Conservation (phyloP, 2,113 vertebrate species). For the Lasiurus borealis region DNA sequence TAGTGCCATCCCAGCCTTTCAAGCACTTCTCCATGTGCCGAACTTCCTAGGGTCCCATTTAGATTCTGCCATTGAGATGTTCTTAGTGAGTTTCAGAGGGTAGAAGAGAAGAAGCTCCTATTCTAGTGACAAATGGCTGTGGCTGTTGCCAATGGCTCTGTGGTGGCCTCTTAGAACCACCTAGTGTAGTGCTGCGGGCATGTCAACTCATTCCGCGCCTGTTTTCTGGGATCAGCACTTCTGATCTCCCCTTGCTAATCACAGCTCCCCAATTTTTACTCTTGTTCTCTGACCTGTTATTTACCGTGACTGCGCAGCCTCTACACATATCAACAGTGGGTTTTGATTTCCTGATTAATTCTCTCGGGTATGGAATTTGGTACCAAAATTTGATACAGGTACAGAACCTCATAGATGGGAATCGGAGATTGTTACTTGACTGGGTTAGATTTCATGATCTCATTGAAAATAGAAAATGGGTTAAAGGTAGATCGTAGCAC, state of each 20-base stretch:
- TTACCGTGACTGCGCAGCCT: not conserved
- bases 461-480: not conserved
- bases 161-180: not conserved
- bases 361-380: not conserved
- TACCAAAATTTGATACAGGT: not conserved
- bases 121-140: not conserved
- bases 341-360: not conserved
- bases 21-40: not conserved
- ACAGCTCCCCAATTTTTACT: not conserved
- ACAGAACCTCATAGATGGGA: not conserved
- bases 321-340: not conserved
- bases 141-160: not conserved
- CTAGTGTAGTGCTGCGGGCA: no score
- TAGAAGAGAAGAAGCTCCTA: not conserved
- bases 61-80: not conserved
- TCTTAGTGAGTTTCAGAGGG: not conserved
- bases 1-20: not conserved
- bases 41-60: not conserved
- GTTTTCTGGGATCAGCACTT: not conserved
- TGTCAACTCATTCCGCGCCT: not conserved
- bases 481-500: not conserved
- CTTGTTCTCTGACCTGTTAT: not conserved
- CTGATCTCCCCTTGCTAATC: not conserved
- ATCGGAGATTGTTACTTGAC: not conserved
- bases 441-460: not conserved